Evolutionary conservation across 2,113 vertebrate genomes (phyloP).

Genomic region (Malurus melanocephalus): DNA sequence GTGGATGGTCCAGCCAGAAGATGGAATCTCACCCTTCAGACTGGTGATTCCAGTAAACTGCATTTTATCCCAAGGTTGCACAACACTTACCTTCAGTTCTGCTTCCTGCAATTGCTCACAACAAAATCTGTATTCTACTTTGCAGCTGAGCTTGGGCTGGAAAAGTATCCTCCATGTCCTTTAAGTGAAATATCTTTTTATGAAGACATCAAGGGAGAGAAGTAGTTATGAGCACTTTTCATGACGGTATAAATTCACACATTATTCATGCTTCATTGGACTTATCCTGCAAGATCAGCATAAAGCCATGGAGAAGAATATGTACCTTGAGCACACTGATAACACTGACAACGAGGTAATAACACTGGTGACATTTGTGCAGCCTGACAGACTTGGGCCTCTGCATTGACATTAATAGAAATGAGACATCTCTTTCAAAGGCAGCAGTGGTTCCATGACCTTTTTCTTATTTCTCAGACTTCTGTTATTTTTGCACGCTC

Average conservation of each 20-base stretch:
- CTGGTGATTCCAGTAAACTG: neutral
- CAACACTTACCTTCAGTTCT: neutral
- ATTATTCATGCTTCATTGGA: slow-evolving; percentile 18
- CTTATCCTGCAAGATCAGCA: slow-evolving; percentile 12
- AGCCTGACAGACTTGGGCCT: neutral
- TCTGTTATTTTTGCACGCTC: neutral
- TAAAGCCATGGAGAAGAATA: slow-evolving; percentile 1
- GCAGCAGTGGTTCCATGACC: neutral
- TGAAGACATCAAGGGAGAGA: neutral
- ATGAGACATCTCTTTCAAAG: slow-evolving; percentile 17
- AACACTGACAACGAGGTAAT: slow-evolving; percentile 5
- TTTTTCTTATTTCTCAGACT: neutral
- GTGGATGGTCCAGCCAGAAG: neutral
- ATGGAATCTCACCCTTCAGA: accelerated
- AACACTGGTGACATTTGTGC: slow-evolving; percentile 21
- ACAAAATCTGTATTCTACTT: neutral
- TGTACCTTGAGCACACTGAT: neutral
- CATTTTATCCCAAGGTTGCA: neutral
- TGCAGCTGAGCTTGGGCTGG: neutral
- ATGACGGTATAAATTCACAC: neutral
- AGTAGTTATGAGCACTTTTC: neutral
- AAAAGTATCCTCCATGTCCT: neutral
- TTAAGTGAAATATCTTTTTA: slow-evolving; percentile 6
- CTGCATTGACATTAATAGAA: neutral
- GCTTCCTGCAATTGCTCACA: neutral